Evolutionary conservation across 2,888 invertebrate species (phyloP), one percentile per base, ranked within the genome.

Genomic region (Melitaea athalia): DNA sequence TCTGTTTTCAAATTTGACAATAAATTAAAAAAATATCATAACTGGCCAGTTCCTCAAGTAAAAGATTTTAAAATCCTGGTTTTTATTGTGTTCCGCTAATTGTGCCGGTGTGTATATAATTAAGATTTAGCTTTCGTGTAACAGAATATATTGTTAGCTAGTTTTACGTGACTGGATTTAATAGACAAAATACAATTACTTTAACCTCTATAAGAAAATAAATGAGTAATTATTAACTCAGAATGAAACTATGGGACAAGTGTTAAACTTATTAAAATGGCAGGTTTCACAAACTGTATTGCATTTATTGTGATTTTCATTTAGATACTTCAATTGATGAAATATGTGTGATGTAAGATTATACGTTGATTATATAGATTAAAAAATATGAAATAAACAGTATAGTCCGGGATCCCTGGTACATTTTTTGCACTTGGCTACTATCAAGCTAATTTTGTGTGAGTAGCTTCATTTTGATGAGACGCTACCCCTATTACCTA

Each of bases 251-350:
- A 8, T 33, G 6, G 7, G 5, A 24, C 24, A 15, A 11, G n/a
- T 3, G 7, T 14, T 55, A 12, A 55, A 31, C 33, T 55, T 55
- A 55, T 55, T 55, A 55, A 55, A 55, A 55, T 55, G 53, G 33
- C 53, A 55, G 53, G 14, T 55, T 2, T 55, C 14, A 33, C 14
- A 31, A 55, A 33, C n/a, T 33, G 2, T 55, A 55, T 33, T 33
- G 53, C 53, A 55, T 55, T 55, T 14, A 14, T 55, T 55, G 14
- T 55, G 14, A 14, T 55, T 33, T 55, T 31, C 14, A 55, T 0
- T 55, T 33, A n/a, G n/a, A n/a, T n/a, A 33, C 14, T 53, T 31
- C 31, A 31, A 14, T 53, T 12, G 53, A 31, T 53, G 5, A 49
- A 49, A 49, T 49, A 3, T 45, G 47, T 49, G n/a, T n/a, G n/a